A percentile compares a stretch with the other conserved stretches of the same genome.
These are phyloP conservation scores for Blera fallax DNA, from an alignment of 2,888 invertebrate species.

Conservation along the genomic window DNA sequence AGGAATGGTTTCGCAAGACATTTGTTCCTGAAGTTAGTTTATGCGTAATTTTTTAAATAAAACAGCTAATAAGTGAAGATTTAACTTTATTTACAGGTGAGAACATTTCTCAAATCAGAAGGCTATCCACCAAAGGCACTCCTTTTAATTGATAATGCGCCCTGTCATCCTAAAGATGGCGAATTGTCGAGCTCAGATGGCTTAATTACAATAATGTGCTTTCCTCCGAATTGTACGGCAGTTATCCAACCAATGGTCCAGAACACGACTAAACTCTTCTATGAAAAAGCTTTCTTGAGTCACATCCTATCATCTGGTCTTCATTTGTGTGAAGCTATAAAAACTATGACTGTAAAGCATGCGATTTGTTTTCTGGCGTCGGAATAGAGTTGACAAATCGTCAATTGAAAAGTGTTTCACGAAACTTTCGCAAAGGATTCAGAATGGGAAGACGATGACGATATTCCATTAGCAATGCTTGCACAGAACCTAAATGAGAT, in stretches of 20 bases:
- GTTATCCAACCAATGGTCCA: too few species aligned
- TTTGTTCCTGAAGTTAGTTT: background rate
- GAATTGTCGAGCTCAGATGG: background rate
- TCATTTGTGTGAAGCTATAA: background rate
- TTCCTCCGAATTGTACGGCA: background rate
- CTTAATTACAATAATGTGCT: background rate
- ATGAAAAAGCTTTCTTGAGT: background rate
- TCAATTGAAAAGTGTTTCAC: background rate
- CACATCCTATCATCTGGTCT: background rate
- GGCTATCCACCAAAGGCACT: too few species aligned
- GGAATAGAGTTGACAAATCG: background rate
- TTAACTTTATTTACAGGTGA: background rate
- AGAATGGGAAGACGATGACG: background rate
- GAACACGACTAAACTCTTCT: too few species aligned
- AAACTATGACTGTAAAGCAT: background rate
- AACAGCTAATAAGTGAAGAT: background rate
- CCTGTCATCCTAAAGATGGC: too few species aligned
- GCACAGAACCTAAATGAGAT: too few species aligned
- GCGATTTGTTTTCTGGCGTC: background rate
- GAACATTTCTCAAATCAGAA: too few species aligned
- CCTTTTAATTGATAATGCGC: too few species aligned
- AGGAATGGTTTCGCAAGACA: background rate
- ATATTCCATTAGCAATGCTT: background rate
- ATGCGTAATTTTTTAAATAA: background rate
- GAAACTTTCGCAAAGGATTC: background rate